Percentiles rank a stretch among this genome's conserved stretches.
These are phyloP conservation scores for Hippopotamus amphibius DNA, from an alignment of 2,113 vertebrate species.

Conservation along the genomic window DNA sequence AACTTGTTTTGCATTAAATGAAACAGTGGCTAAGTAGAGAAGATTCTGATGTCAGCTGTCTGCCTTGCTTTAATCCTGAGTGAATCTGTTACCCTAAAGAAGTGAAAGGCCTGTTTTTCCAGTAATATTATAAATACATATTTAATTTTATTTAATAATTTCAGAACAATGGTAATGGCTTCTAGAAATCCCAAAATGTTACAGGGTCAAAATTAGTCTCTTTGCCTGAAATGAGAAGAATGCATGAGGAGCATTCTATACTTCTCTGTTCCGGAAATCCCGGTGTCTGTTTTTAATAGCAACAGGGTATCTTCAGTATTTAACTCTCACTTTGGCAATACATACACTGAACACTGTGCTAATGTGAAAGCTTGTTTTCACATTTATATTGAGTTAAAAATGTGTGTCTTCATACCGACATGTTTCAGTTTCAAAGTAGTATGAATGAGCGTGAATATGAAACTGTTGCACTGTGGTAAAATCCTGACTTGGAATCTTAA, in stretches of 20 bases:
- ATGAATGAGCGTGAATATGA: neutral
- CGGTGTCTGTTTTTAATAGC: neutral
- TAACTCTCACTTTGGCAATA: neutral
- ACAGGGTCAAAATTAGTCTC: neutral
- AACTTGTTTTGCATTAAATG: constrained; percentile 65
- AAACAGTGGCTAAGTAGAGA: neutral
- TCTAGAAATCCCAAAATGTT: constrained; percentile 21
- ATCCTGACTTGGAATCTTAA: neutral
- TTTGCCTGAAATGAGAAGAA: constrained; percentile 21
- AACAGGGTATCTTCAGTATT: neutral
- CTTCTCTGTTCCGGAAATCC: neutral
- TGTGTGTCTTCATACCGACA: constrained; percentile 14
- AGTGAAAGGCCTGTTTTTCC: neutral
- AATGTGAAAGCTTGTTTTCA: neutral
- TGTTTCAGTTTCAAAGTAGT: neutral
- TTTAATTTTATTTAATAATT: constrained; percentile 42
- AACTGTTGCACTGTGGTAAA: neutral
- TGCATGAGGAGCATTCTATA: neutral
- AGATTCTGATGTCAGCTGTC: neutral
- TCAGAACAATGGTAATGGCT: neutral
- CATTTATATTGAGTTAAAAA: neutral
- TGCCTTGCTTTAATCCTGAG: neutral
- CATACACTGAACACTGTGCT: neutral
- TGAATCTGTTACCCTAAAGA: neutral
- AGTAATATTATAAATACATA: neutral